phyloP scores from a whole-genome alignment of 2,888 invertebrate genomes.

The Drosophila differens region DNA sequence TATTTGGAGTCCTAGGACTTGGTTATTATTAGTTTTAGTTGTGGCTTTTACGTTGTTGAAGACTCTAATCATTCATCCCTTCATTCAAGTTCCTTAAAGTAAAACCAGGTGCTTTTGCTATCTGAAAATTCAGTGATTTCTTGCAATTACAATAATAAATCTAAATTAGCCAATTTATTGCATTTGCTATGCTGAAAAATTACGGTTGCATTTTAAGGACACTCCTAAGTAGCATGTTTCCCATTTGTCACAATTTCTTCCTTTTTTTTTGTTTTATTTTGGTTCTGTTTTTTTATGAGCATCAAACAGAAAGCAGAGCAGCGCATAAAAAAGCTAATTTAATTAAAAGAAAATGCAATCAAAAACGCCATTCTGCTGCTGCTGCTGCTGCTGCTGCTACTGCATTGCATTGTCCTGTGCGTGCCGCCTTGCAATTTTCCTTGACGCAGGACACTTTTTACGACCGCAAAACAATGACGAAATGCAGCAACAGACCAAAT shows the following conservation, averaged over 20 bases:
- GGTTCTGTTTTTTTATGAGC: conserved; percentile 40
- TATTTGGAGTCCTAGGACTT: conserved; percentile 55
- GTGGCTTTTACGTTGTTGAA: conserved; percentile 1
- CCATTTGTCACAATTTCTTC: conserved; percentile 39
- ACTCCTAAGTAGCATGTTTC: conserved; percentile 54
- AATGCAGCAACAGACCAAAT: conserved; percentile 57
- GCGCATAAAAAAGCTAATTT: conserved; percentile 78
- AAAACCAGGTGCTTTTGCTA: neutral
- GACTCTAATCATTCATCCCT: neutral
- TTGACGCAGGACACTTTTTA: conserved; percentile 67
- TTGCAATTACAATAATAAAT: conserved; percentile 30
- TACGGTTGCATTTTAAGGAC: conserved; percentile 25
- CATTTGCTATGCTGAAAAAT: conserved; percentile 45
- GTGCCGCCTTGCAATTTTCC: conserved; percentile 68
- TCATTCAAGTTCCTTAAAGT: conserved; percentile 9
- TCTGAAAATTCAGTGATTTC: neutral
- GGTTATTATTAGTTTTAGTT: conserved; percentile 36
- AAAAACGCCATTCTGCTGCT: conserved; percentile 67
- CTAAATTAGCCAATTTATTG: conserved; percentile 43
- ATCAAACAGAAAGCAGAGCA: conserved; percentile 69
- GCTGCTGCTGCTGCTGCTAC: neutral
- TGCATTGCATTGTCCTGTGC: conserved; percentile 69
- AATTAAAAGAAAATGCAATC: conserved; percentile 81
- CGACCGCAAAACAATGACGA: conserved; percentile 70
- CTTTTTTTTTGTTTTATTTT: neutral